Evolutionary conservation across 2,888 invertebrate genomes (phyloP).

Genomic region (Philereme vetulata): DNA sequence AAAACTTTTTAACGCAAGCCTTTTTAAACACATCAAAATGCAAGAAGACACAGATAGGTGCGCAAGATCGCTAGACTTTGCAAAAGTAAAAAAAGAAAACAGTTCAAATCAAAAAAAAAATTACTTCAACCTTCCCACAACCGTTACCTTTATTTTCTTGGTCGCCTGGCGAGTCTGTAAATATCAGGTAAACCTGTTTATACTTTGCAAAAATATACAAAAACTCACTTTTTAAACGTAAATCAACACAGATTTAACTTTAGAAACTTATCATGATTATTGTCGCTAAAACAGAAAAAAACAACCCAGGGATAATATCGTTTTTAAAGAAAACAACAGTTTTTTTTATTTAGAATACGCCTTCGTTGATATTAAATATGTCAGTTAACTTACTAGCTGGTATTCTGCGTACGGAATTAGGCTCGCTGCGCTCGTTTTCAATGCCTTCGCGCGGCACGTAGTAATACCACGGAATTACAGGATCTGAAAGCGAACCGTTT

Average conservation of each 20-base stretch:
- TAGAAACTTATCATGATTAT: too few species aligned
- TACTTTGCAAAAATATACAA: conserved; percentile 13
- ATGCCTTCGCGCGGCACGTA: conserved; percentile 90
- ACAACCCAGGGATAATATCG: too few species aligned
- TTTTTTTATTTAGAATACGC: too few species aligned
- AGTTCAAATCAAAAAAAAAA: conserved; percentile 25
- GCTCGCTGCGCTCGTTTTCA: conserved; percentile 88
- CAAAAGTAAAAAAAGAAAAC: conserved; percentile 35
- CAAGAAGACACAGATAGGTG: too few species aligned
- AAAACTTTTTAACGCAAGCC: too few species aligned
- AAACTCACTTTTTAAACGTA: too few species aligned
- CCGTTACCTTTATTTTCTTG: conserved; percentile 73
- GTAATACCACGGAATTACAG: conserved; percentile 97
- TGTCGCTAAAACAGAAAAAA: too few species aligned
- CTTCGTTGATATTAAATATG: too few species aligned
- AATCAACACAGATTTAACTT: too few species aligned
- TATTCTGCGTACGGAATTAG: conserved; percentile 86
- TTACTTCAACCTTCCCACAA: conserved; percentile 33
- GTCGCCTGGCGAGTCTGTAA: conserved; percentile 75
- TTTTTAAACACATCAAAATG: too few species aligned
- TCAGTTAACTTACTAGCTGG: conserved; percentile 81
- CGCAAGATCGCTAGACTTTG: too few species aligned
- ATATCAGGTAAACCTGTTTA: conserved; percentile 39
- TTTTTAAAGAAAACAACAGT: too few species aligned
- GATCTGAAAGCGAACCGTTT: conserved; percentile 85